Base-by-base conservation (phyloP, 2,888 invertebrate species). In the Zelleria hepariella region DNA sequence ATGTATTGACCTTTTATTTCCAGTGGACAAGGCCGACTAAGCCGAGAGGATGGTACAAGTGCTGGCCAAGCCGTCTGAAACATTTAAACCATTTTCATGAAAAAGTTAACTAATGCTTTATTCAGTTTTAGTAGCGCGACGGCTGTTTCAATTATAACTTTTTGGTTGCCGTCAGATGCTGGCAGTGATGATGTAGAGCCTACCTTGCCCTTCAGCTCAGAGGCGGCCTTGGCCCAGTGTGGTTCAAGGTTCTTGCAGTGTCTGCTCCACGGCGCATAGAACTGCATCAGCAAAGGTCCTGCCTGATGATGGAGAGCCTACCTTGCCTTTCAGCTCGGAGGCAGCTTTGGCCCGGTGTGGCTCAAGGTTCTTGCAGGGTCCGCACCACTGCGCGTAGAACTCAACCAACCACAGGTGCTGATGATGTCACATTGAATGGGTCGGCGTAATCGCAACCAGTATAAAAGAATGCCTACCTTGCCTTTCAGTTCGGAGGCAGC, bases 271-370 rank as follows among this genome's bases (percentile, higher is more conserved):
- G 96, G 96, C 5, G 99, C 99, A 82, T 93, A 99, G 91, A 99
- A 99, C 84, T 99, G 98, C 1, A 99, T 97, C 67, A 99, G 85
- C 98, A 99, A 80, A 98, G 91, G 74, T 99, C 98, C 18, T 98
- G 5, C 98, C 97, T n/a, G n/a, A n/a, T n/a, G n/a, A n/a, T n/a
- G n/a, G n/a, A 5, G 10, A 7, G 8, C 5, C 32, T 65, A 93
- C 95, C 90, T 98, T 98, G 71, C 98, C 99, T 87, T 97, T 98
- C 21, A 99, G 92, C 77, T 98, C 95, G 4, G 93, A 90, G 20
- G 99, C 99, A 1, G 99, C 99, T 74, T 94, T 93, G 10, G 95
- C 95, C 98, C 98, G 99, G 66, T 98, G 96, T 0, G 99, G 99
- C 59, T 95, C 98, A 59, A 99, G 89, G 77, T 94, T 97, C 87